A percentile compares a stretch with the other conserved stretches of the same genome.
phyloP scores from a whole-genome alignment of 1,140 invertebrate species.

The Macrobrachium rosenbergii region DNA sequence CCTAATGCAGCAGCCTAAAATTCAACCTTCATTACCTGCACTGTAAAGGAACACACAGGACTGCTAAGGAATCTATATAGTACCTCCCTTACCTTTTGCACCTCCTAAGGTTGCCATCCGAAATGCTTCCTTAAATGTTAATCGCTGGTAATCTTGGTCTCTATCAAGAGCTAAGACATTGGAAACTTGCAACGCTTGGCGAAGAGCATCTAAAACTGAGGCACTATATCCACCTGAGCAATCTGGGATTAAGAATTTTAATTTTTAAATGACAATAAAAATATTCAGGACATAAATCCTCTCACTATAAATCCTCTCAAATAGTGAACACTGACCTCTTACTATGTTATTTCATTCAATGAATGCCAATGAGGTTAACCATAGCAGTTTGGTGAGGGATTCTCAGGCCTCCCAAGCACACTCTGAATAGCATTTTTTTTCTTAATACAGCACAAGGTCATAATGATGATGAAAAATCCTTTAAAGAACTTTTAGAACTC shows the following conservation, averaged over 20 bases:
- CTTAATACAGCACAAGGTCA: no score
- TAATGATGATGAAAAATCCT: no score
- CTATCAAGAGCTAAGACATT: constrained; percentile 75
- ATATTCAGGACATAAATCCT: no score
- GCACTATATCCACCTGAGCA: constrained; percentile 84
- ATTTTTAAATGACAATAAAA: no score
- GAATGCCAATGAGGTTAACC: no score
- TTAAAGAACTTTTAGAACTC: no score
- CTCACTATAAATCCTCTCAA: no score
- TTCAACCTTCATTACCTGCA: not conserved
- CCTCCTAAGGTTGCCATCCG: constrained; percentile 89
- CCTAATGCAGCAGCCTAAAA: not conserved
- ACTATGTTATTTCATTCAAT: no score
- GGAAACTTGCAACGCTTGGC: constrained; percentile 81
- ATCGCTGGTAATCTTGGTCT: constrained; percentile 71
- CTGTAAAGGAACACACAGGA: not conserved
- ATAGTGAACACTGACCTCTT: no score
- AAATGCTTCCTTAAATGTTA: constrained; percentile 84
- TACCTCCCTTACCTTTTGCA: constrained; percentile 78
- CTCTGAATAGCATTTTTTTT: no score
- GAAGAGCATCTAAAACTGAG: constrained; percentile 83
- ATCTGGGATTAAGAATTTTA: constrained; percentile 73
- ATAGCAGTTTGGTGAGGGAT: no score
- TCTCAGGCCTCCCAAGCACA: no score
- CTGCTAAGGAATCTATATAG: constrained; percentile 23